Conservation (phyloP, 1,140 invertebrate genomes). For the Drosophila obscura region DNA sequence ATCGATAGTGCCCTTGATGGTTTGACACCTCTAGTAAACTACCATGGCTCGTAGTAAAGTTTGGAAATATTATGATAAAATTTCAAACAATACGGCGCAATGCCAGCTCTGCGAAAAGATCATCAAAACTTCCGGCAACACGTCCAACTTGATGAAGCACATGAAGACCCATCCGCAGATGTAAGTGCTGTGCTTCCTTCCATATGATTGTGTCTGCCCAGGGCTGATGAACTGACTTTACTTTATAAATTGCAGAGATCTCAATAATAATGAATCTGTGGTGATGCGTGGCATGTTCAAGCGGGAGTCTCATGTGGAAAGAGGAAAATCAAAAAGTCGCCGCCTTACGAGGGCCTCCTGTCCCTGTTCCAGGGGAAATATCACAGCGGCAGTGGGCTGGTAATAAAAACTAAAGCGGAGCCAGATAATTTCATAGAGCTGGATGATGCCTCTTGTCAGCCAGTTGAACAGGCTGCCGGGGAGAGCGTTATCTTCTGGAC, state of each 20-base stretch:
- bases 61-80: slow-evolving; percentile 60
- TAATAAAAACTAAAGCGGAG: slow-evolving; percentile 25
- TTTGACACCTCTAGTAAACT: no score
- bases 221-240: no score
- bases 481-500: no score
- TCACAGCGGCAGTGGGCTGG: slow-evolving; percentile 5
- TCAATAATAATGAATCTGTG: slow-evolving; percentile 44
- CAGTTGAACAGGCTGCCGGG: no score
- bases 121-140: slow-evolving; percentile 56
- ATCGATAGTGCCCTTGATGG: no score
- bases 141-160: slow-evolving; percentile 57
- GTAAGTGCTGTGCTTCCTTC: slow-evolving; percentile 27
- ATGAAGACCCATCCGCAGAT: slow-evolving; percentile 57
- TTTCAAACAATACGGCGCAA: slow-evolving; percentile 45
- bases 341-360: no score
- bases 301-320: slow-evolving; percentile 15
- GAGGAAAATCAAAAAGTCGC: neutral
- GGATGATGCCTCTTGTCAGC: no score
- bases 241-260: slow-evolving; percentile 45
- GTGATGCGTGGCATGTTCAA: slow-evolving; percentile 52
- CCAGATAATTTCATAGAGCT: neutral
- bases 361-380: neutral
- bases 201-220: no score
- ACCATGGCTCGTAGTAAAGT: slow-evolving; percentile 60
- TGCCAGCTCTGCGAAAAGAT: slow-evolving; percentile 53